A percentile compares a stretch with the other conserved stretches of the same genome.
Evolutionary conservation across 2,888 invertebrate species (phyloP).

Genomic region (Pseudococcus jackbeardsleyi): DNA sequence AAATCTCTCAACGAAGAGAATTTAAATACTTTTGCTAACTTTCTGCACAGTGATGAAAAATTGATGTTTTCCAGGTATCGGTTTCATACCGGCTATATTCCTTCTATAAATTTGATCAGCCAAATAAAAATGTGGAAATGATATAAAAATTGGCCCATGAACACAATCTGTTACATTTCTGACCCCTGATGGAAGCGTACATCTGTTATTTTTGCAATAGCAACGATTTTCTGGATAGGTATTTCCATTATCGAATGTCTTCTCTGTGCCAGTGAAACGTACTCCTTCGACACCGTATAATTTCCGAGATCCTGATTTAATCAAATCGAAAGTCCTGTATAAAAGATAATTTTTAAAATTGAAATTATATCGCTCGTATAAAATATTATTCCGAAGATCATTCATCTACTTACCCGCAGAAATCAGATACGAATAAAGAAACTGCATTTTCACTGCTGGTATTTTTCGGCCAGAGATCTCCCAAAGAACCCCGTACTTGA

Average conservation of each 20-base stretch:
- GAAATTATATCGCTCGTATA: no score
- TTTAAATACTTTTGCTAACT: constrained; percentile 71
- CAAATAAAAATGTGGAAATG: constrained; percentile 72
- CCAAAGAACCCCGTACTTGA: constrained; percentile 79
- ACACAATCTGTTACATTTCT: constrained; percentile 69
- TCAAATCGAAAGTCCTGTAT: neutral
- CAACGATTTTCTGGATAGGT: constrained; percentile 76
- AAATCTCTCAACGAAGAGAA: no score
- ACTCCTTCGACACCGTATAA: constrained; percentile 73
- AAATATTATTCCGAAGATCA: no score
- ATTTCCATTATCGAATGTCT: constrained; percentile 81
- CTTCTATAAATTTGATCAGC: constrained; percentile 70
- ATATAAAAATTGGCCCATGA: constrained; percentile 70
- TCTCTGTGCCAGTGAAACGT: constrained; percentile 74
- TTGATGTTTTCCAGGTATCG: constrained; percentile 69
- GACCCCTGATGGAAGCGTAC: constrained; percentile 67
- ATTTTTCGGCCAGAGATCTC: constrained; percentile 84
- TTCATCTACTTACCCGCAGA: constrained; percentile 79
- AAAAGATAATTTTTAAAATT: neutral
- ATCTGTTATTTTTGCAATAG: constrained; percentile 73
- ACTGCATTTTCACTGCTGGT: constrained; percentile 74
- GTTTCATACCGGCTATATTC: constrained; percentile 70
- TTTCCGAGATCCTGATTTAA: neutral
- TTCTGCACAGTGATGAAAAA: constrained; percentile 77
- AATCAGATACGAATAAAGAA: constrained; percentile 80